Conservation (phyloP, 1,140 invertebrate species). For the Oscheius sp. region DNA sequence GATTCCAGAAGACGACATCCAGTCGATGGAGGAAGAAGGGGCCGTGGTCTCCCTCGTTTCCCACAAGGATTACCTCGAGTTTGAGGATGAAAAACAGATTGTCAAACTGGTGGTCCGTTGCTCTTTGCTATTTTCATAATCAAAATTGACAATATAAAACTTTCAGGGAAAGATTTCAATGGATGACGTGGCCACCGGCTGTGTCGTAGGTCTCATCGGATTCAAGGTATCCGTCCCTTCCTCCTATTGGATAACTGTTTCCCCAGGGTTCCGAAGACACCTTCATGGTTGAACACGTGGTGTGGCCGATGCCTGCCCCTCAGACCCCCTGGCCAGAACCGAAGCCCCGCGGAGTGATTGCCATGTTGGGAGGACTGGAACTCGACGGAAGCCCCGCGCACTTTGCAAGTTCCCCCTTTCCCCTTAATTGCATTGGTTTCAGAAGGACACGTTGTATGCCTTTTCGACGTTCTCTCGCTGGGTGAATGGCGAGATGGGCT, state of each 20-base stretch:
- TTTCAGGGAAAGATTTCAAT: conserved; percentile 12
- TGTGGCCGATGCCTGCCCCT: conserved; percentile 2
- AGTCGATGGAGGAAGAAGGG: not conserved
- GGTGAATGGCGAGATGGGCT: conserved; percentile 6
- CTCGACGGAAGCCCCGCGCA: conserved; percentile 8
- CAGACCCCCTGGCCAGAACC: not conserved
- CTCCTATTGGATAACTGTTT: not conserved
- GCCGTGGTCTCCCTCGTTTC: not conserved
- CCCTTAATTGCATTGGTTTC: not conserved
- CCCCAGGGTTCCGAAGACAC: not conserved
- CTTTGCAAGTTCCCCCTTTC: not conserved
- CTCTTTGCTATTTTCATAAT: not conserved
- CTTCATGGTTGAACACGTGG: conserved; percentile 9
- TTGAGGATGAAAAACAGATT: conserved; percentile 34
- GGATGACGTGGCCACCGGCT: conserved; percentile 30
- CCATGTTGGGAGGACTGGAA: conserved; percentile 24
- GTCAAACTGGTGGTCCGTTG: conserved; percentile 8
- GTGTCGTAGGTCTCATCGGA: conserved; percentile 25
- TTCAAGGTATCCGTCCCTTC: not conserved
- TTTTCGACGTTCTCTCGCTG: not conserved
- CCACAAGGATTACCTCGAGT: conserved; percentile 16
- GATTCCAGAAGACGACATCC: conserved; percentile 21
- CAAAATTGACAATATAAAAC: not conserved
- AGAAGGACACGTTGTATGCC: not conserved
- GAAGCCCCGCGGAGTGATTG: conserved; percentile 2